These are phyloP conservation scores for Schizotus pectinicornis DNA, from an alignment of 2,888 invertebrate genomes.

Conservation along the genomic window DNA sequence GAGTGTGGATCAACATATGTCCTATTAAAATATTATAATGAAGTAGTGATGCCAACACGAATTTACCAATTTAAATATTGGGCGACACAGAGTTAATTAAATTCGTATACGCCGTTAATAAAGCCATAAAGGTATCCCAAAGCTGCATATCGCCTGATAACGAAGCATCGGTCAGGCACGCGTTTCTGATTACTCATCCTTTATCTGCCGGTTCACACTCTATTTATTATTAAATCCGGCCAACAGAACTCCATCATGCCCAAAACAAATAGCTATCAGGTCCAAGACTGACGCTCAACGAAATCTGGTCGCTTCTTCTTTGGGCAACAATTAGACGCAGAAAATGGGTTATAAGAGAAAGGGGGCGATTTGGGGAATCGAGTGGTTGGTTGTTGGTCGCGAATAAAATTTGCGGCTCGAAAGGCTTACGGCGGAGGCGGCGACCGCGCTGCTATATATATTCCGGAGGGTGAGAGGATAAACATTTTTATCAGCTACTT, in stretches of 20 bases:
- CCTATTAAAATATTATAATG: conserved; percentile 48
- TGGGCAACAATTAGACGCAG: not conserved
- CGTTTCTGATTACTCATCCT: conserved; percentile 51
- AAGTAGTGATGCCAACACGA: conserved; percentile 35
- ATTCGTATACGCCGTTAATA: conserved; percentile 51
- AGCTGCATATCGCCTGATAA: conserved; percentile 55
- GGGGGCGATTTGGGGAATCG: conserved; percentile 43
- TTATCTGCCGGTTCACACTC: conserved; percentile 52
- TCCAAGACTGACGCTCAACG: not conserved
- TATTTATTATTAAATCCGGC: conserved; percentile 39
- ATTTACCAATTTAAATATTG: conserved; percentile 48
- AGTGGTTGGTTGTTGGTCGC: conserved; percentile 39
- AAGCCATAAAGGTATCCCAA: conserved; percentile 51
- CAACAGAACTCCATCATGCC: conserved; percentile 19
- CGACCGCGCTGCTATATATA: conserved; percentile 40
- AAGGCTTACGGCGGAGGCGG: conserved; percentile 50
- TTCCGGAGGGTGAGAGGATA: conserved; percentile 48
- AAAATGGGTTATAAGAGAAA: conserved; percentile 27
- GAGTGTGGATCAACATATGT: conserved; percentile 43
- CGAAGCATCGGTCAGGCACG: conserved; percentile 53
- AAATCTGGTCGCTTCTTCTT: not conserved
- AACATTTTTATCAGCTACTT: conserved; percentile 60
- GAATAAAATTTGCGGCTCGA: conserved; percentile 51
- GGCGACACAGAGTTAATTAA: conserved; percentile 51
- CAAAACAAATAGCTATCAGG: conserved; percentile 20